Conservation (phyloP, 2,113 vertebrate species). For the Lampris megalopsis region DNA sequence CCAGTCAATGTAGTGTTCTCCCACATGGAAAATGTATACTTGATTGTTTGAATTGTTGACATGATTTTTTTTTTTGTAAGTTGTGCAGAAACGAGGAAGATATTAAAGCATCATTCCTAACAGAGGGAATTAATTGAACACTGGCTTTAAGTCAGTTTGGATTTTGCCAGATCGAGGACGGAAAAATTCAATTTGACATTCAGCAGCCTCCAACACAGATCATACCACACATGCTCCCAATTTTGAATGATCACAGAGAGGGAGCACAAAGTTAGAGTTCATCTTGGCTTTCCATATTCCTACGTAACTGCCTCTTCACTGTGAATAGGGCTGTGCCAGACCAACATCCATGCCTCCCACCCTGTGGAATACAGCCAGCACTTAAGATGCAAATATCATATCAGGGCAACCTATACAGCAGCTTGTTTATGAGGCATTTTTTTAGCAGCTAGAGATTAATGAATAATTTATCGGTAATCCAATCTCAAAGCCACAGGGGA, state of each 20-base stretch:
- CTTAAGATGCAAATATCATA: constrained; percentile 56
- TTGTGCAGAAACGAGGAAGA: constrained; percentile 2
- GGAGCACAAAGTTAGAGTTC: neutral
- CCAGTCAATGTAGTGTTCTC: constrained; percentile 42
- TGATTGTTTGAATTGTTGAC: constrained; percentile 54
- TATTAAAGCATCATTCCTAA: constrained; percentile 26
- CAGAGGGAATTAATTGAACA: constrained; percentile 25
- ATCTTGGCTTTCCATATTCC: constrained; percentile 18
- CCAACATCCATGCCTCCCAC: neutral
- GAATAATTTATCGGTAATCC: constrained; percentile 71
- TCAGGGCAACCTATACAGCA: constrained; percentile 37
- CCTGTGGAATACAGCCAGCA: constrained; percentile 28
- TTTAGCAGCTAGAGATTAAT: constrained; percentile 52
- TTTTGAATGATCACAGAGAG: constrained; percentile 20
- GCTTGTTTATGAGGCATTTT: constrained; percentile 56
- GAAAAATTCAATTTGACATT: constrained; percentile 30
- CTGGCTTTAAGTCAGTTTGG: constrained; percentile 21
- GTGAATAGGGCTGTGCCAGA: constrained; percentile 21
- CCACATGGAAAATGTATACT: constrained; percentile 49
- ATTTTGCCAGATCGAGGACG: constrained; percentile 28
- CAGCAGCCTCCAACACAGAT: constrained; percentile 24
- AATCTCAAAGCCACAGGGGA: constrained; percentile 55
- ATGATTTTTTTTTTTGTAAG: constrained; percentile 37
- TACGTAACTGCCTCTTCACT: constrained; percentile 25
- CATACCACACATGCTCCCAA: neutral